A percentile compares a stretch with the other conserved stretches of the same genome.
Evolutionary conservation across 2,797 vertebrate genomes (phyloP).

Genomic region (Crypturellus tataupa): DNA sequence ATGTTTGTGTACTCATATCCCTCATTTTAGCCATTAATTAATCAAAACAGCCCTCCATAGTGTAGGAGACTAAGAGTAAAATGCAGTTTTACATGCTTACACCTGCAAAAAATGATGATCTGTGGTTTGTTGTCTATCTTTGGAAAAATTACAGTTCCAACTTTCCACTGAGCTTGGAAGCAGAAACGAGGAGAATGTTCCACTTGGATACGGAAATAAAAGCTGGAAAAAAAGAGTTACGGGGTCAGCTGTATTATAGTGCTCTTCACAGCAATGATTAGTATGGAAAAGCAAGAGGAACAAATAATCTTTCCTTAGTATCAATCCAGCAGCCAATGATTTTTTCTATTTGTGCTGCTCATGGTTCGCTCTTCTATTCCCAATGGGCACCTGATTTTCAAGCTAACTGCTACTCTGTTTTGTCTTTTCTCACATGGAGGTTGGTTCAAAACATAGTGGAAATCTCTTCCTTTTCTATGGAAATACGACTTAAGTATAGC

Average conservation of each 20-base stretch:
- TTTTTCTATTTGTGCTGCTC: not conserved
- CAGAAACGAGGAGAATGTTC: slow-evolving; percentile 35
- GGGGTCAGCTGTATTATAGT: not conserved
- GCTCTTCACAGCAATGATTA: not conserved
- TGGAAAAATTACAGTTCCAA: slow-evolving; percentile 18
- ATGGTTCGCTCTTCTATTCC: not conserved
- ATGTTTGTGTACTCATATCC: slow-evolving; percentile 33
- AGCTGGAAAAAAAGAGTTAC: not conserved
- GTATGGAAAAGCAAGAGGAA: not conserved
- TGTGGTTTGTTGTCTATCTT: slow-evolving; percentile 20
- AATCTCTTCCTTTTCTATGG: slow-evolving; percentile 22
- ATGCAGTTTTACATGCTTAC: slow-evolving; percentile 16
- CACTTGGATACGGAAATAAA: slow-evolving; percentile 44
- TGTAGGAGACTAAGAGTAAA: slow-evolving; percentile 63
- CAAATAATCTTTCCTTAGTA: not conserved
- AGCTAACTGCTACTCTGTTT: not conserved
- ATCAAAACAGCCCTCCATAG: slow-evolving; percentile 23
- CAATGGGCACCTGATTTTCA: not conserved
- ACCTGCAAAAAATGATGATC: not conserved
- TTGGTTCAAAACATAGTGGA: not conserved
- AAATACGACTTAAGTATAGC: slow-evolving; percentile 35
- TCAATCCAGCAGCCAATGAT: not conserved
- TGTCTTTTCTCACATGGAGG: not conserved
- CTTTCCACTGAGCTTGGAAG: not conserved
- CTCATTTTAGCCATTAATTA: slow-evolving; percentile 37